These are phyloP conservation scores for Trichogramma evanescens DNA, from an alignment of 2,888 invertebrate species.

Conservation along the genomic window DNA sequence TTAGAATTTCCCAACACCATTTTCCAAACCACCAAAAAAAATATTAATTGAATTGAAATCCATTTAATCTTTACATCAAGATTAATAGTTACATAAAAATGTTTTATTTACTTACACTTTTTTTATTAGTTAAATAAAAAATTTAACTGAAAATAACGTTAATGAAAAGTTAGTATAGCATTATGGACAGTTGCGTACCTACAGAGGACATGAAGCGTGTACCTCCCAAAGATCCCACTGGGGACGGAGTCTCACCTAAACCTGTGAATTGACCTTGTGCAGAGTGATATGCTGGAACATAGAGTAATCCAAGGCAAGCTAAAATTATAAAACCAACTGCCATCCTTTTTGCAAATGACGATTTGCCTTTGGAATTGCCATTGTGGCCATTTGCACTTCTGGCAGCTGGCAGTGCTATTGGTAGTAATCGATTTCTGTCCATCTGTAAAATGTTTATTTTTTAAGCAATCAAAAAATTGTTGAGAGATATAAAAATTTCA, in stretches of 20 bases:
- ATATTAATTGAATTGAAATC: too few species aligned
- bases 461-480: neutral
- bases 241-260: constrained; percentile 43
- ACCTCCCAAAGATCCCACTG: constrained; percentile 34
- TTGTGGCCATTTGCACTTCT: constrained; percentile 34
- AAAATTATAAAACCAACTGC: constrained; percentile 40
- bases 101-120: too few species aligned
- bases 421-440: constrained; percentile 39
- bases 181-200: constrained; percentile 36
- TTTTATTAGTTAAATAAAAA: too few species aligned
- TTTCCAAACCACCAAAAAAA: too few species aligned
- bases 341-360: constrained; percentile 40
- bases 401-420: constrained; percentile 40
- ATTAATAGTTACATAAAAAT: too few species aligned
- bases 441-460: constrained; percentile 29
- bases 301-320: constrained; percentile 39
- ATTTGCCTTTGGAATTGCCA: constrained; percentile 31
- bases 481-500: neutral
- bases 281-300: constrained; percentile 45
- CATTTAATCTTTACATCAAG: too few species aligned
- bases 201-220: constrained; percentile 37
- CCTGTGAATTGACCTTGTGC: constrained; percentile 40
- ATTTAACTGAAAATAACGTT: too few species aligned
- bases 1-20: too few species aligned
- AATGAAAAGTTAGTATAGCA: neutral